Evolutionary conservation across 2,113 vertebrate species (phyloP), one percentile per base, ranked within the genome.

Genomic region (Papio anubis): DNA sequence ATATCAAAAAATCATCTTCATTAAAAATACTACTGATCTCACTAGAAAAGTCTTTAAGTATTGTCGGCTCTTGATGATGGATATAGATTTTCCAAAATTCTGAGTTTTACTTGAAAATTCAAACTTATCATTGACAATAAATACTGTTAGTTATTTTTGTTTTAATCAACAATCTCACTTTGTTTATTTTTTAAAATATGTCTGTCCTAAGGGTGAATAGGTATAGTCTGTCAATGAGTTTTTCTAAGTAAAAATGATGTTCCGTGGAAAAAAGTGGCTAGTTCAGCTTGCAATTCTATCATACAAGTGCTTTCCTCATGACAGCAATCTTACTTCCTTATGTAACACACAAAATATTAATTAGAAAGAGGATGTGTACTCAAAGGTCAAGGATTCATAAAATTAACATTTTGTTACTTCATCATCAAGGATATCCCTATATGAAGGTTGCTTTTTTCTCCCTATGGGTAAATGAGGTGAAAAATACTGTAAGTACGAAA

Each of bases 81-180:
- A 72, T 78, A 30, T 14, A 91, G 1, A n/a, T 93, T 95, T 90
- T 89, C 11, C 21, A 87, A 50, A 81, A 59, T 94, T 95, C 55
- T 92, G 32, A 70, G 68, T 84, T 84, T 64, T 91, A 78, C 73
- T 84, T 94, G 25, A 66, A 93, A 59, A 66, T 68, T 78, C 59
- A 87, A 10, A 23, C 66, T 79, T 93, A 76, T 93, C 57, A 55
- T 70, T 91, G 50, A 57, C n/a, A 80, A 14, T 27, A 92, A 81
- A 82, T 82, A 40, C 2, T 94, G 7, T 61, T 32, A 50, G 4
- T 45, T 30, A 3, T 81, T 52, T 50, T 88, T 52, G 45, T 25
- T 81, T 52, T 23, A 88, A 45, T 82, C 48, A 76, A 1, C 20
- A 73, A 73, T 13, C 40, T 87, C 2, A 79, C 16, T 82, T 86